These are phyloP conservation scores for Acanthurus lineatus DNA, from an alignment of 2,797 vertebrate genomes.

Conservation along the genomic window DNA sequence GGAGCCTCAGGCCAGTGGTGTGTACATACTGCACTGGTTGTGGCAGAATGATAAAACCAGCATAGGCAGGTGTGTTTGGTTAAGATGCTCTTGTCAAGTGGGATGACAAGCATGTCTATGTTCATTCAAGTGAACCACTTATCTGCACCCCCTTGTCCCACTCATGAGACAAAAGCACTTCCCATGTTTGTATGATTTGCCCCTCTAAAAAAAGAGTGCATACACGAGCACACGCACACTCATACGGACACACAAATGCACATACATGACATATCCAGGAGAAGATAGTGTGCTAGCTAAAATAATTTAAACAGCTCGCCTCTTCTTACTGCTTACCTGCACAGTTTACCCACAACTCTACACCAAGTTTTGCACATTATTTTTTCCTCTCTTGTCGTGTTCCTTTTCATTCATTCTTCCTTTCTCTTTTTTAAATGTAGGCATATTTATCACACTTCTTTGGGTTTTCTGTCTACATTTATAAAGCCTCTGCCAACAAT, in stretches of 20 bases:
- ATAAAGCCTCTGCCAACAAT: neutral
- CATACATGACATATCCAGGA: neutral
- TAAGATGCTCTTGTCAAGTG: constrained; percentile 87
- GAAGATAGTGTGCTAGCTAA: constrained; percentile 7
- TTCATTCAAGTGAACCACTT: constrained; percentile 87
- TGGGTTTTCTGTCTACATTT: neutral
- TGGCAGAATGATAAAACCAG: constrained; percentile 80
- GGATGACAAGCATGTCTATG: constrained; percentile 84
- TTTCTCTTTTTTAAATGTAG: neutral
- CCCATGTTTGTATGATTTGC: constrained; percentile 83
- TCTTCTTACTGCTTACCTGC: constrained; percentile 26
- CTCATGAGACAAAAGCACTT: constrained; percentile 84
- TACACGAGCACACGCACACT: neutral
- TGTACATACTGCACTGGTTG: constrained; percentile 83
- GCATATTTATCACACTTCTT: neutral
- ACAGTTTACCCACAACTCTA: neutral
- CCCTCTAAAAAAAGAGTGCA: constrained; percentile 72
- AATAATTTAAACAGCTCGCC: constrained; percentile 11
- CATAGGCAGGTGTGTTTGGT: constrained; percentile 87
- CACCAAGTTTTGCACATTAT: neutral
- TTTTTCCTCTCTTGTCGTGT: fast-evolving
- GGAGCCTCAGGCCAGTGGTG: constrained; percentile 77
- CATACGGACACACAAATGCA: neutral
- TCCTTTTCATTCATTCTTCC: neutral
- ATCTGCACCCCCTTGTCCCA: constrained; percentile 83